Conservation (phyloP, 2,888 invertebrate species). For the Resseliella maxima region DNA sequence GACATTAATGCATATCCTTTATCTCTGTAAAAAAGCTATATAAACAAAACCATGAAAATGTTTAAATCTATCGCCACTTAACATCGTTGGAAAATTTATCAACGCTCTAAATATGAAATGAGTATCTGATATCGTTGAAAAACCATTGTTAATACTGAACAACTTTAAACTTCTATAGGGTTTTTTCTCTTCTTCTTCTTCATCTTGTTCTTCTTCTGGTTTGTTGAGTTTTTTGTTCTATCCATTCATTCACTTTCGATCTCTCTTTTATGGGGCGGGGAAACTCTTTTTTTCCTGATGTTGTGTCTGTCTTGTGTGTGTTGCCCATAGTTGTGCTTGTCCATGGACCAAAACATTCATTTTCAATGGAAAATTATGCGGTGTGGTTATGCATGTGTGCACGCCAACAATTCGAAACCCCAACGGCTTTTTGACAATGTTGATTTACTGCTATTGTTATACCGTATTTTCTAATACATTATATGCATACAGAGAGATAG, state of each 20-base stretch:
- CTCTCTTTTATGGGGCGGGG: no score
- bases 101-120: slow-evolving; percentile 15
- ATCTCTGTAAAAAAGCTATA: neutral
- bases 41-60: slow-evolving; percentile 28
- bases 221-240: neutral
- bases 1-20: slow-evolving; percentile 19
- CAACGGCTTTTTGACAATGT: slow-evolving; percentile 56
- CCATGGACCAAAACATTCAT: slow-evolving; percentile 4
- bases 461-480: slow-evolving; percentile 42
- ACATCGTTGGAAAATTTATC: slow-evolving; percentile 33
- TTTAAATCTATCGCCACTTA: slow-evolving; percentile 36
- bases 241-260: neutral
- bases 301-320: neutral
- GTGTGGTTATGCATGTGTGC: slow-evolving; percentile 54
- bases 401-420: slow-evolving; percentile 49
- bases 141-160: neutral
- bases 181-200: neutral
- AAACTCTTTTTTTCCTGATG: neutral
- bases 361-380: slow-evolving; percentile 37
- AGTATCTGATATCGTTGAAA: slow-evolving; percentile 27
- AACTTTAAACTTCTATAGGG: neutral
- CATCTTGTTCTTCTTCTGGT: neutral
- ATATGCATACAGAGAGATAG: slow-evolving; percentile 2
- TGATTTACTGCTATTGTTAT: slow-evolving; percentile 56
- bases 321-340: neutral